A percentile compares a stretch with the other conserved stretches of the same genome.
Evolutionary conservation across 2,797 vertebrate species (phyloP).

Genomic region (Percopsis omiscomaycus): DNA sequence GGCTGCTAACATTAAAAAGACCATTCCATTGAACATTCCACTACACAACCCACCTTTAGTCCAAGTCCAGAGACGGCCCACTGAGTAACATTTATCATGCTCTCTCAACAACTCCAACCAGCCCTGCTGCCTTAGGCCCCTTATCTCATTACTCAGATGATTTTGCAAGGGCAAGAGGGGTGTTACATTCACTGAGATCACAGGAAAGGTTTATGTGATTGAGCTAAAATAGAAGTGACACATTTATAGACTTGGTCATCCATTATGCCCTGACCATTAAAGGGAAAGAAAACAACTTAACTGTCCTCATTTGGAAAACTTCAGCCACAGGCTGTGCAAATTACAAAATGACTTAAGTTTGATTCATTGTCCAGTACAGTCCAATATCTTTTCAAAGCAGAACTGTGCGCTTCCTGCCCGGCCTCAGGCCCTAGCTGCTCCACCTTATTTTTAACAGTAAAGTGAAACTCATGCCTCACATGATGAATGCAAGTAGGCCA

Average conservation of each 20-base stretch:
- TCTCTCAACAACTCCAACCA: constrained; percentile 23
- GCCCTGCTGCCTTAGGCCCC: constrained; percentile 29
- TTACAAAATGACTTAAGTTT: neutral
- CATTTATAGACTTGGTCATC: constrained; percentile 44
- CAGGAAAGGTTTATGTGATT: constrained; percentile 49
- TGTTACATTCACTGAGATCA: constrained; percentile 52
- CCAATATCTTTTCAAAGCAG: constrained; percentile 13
- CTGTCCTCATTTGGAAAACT: constrained; percentile 21
- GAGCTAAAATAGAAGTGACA: constrained; percentile 55
- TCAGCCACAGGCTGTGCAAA: neutral
- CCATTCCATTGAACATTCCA: constrained; percentile 1
- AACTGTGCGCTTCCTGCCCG: neutral
- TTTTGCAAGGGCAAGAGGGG: constrained; percentile 38
- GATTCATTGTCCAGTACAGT: constrained; percentile 11
- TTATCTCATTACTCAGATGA: constrained; percentile 59
- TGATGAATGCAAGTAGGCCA: constrained; percentile 13
- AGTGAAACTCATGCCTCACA: constrained; percentile 21
- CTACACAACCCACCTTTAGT: constrained; percentile 11
- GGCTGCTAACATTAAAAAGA: neutral
- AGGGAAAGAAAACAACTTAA: constrained; percentile 22
- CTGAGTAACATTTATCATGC: constrained; percentile 23
- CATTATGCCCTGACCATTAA: constrained; percentile 33
- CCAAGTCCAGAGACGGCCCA: constrained; percentile 10
- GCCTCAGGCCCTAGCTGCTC: constrained; percentile 11
- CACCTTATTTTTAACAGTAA: constrained; percentile 9